Evolutionary conservation across 2,888 invertebrate species (phyloP).

Genomic region (Chloroclysta siterata): DNA sequence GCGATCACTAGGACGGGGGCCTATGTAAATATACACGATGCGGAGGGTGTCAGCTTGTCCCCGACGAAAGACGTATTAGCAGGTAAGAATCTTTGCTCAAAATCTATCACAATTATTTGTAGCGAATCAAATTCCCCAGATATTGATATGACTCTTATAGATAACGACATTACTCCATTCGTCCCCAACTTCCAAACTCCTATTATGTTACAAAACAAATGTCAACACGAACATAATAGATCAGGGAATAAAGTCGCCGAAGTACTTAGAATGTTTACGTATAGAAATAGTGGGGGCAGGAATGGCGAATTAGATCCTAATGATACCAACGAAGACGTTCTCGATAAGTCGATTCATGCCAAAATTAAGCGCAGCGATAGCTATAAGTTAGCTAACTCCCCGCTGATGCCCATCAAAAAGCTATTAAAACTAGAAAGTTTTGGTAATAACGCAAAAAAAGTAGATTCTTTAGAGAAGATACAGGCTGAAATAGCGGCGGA

Average conservation of each 20-base stretch:
- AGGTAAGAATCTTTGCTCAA: conserved; percentile 86
- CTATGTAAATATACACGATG: conserved; percentile 89
- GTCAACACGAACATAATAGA: conserved; percentile 58
- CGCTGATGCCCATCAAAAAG: conserved; percentile 87
- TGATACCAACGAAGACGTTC: conserved; percentile 45
- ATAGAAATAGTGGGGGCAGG: conserved; percentile 60
- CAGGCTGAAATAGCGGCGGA: conserved; percentile 86
- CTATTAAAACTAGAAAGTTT: conserved; percentile 82
- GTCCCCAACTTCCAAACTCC: conserved; percentile 80
- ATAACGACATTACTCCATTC: conserved; percentile 72
- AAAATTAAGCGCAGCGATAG: conserved; percentile 93
- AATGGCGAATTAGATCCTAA: conserved; percentile 49
- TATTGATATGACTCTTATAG: conserved; percentile 53
- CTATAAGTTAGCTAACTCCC: conserved; percentile 92
- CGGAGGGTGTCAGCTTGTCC: conserved; percentile 84
- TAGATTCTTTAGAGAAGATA: conserved; percentile 82
- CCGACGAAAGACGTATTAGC: conserved; percentile 87
- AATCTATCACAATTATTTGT: conserved; percentile 55
- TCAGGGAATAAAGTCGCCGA: conserved; percentile 73
- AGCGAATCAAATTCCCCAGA: conserved; percentile 53
- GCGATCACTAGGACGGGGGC: conserved; percentile 85
- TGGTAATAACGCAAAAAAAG: conserved; percentile 73
- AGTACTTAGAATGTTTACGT: conserved; percentile 78
- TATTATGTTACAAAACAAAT: conserved; percentile 72
- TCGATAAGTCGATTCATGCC: conserved; percentile 61